Evolutionary conservation across 2,797 vertebrate genomes (phyloP).

Genomic region (Crocodylus rhombifer): DNA sequence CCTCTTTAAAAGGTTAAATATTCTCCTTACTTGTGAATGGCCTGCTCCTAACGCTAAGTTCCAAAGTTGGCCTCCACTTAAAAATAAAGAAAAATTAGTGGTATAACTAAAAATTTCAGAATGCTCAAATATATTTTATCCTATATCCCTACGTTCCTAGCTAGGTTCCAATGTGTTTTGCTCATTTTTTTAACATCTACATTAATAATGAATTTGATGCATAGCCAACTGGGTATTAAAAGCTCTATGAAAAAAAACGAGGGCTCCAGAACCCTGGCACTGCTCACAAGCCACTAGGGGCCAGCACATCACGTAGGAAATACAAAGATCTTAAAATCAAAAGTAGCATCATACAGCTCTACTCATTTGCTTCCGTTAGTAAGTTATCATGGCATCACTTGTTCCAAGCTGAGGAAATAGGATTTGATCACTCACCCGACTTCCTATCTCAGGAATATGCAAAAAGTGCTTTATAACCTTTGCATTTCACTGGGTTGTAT

Average conservation of each 20-base stretch:
- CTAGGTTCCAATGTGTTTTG: neutral
- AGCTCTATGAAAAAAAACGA: slow-evolving; percentile 36
- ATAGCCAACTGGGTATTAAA: slow-evolving; percentile 67
- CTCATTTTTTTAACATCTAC: slow-evolving; percentile 8
- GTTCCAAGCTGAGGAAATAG: neutral
- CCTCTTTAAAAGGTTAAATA: slow-evolving; percentile 1
- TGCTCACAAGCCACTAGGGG: neutral
- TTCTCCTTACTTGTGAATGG: neutral
- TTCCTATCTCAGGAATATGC: neutral
- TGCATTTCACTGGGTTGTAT: neutral
- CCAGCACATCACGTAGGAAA: neutral
- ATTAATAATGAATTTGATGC: slow-evolving; percentile 60
- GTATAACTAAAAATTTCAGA: neutral
- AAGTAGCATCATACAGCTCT: neutral
- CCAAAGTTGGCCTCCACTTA: slow-evolving; percentile 13
- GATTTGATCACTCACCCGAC: neutral
- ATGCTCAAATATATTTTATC: neutral
- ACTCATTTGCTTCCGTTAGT: neutral
- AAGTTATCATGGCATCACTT: neutral
- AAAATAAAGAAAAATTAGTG: neutral
- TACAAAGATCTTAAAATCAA: neutral
- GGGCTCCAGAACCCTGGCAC: accelerated
- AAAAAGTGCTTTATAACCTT: neutral
- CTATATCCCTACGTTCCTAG: neutral
- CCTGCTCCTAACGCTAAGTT: neutral